These are phyloP conservation scores for Setophaga kirtlandii DNA, from an alignment of 2,113 vertebrate species.

Conservation along the genomic window DNA sequence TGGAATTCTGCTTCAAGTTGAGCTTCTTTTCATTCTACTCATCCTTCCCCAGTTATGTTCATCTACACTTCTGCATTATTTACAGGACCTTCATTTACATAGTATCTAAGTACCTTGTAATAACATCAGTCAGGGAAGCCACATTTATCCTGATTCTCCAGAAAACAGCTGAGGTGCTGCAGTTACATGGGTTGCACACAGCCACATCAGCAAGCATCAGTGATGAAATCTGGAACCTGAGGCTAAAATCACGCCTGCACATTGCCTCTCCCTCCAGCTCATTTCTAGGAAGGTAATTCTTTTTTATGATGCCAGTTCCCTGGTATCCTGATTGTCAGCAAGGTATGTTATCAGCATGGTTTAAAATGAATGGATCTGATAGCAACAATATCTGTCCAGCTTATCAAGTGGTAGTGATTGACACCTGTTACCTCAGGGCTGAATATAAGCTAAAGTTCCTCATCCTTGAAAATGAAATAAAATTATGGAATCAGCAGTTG, in stretches of 20 bases:
- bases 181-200: not conserved
- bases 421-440: not conserved
- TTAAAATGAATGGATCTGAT: not conserved
- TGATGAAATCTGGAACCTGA: not conserved
- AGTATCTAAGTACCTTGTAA: not conserved
- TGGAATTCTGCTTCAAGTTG: not conserved
- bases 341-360: not conserved
- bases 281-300: not conserved
- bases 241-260: not conserved
- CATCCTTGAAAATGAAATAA: not conserved
- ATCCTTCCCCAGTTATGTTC: not conserved
- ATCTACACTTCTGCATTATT: not conserved
- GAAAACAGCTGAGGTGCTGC: not conserved
- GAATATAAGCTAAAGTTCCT: not conserved
- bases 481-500: not conserved
- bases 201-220: not conserved
- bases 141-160: not conserved
- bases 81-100: constrained; percentile 5
- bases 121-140: not conserved
- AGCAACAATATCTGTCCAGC: not conserved
- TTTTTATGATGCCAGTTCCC: not conserved
- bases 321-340: not conserved
- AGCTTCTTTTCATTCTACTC: not conserved
- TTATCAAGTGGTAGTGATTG: not conserved
- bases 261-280: not conserved